Evolutionary conservation across 2,113 vertebrate genomes (phyloP).

Genomic region (Chamaetylas fuelleborni): DNA sequence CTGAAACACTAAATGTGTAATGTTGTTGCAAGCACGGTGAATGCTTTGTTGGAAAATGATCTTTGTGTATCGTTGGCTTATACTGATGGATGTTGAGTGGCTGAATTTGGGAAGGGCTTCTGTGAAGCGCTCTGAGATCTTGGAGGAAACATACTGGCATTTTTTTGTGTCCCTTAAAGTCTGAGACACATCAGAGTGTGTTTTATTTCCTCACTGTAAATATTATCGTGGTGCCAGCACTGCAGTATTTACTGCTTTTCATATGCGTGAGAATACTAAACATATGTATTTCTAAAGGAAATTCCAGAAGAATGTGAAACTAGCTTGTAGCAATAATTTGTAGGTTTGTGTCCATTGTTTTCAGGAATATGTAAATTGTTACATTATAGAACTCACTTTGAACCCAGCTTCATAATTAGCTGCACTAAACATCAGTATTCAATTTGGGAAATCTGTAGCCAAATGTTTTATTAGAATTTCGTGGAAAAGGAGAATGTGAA

Average conservation of each 20-base stretch:
- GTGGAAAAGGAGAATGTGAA: conserved; percentile 44
- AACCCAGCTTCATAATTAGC: conserved; percentile 55
- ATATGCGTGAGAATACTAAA: conserved; percentile 65
- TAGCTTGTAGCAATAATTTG: conserved; percentile 69
- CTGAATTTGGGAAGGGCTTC: neutral
- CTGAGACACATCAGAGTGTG: neutral
- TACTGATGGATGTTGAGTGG: neutral
- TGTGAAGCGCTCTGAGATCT: neutral
- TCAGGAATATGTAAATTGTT: conserved; percentile 56
- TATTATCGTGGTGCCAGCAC: conserved; percentile 23
- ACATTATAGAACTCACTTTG: conserved; percentile 57
- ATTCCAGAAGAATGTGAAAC: conserved; percentile 59
- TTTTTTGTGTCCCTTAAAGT: neutral
- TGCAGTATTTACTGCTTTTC: conserved; percentile 53
- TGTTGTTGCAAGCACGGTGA: neutral
- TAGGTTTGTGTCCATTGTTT: conserved; percentile 61
- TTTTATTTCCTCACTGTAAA: neutral
- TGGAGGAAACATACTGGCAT: neutral
- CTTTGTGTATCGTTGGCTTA: neutral
- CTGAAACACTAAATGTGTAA: neutral
- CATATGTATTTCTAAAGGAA: conserved; percentile 64
- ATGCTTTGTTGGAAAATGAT: neutral
- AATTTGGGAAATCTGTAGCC: conserved; percentile 64
- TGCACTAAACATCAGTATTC: conserved; percentile 60
- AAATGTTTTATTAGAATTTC: conserved; percentile 66